Evolutionary conservation across 2,113 vertebrate genomes (phyloP).

Genomic region (Poecile atricapillus): DNA sequence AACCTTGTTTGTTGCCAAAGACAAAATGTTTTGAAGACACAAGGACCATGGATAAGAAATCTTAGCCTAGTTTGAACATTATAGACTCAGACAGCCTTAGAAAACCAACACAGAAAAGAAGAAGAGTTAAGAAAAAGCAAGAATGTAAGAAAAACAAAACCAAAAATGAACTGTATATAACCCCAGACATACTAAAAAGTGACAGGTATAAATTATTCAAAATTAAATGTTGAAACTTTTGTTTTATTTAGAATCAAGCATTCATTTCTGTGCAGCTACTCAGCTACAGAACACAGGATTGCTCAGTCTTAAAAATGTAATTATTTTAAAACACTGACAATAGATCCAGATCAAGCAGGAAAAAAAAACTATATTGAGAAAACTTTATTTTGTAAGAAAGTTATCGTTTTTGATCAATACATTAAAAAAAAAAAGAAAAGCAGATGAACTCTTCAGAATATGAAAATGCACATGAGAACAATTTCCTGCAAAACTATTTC

Average conservation of each 20-base stretch:
- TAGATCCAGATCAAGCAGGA: neutral
- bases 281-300: neutral
- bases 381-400: neutral
- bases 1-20: neutral
- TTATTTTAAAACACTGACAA: neutral
- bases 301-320: neutral
- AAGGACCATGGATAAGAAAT: neutral
- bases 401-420: neutral
- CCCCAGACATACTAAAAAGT: neutral
- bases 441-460: neutral
- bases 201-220: constrained; percentile 13
- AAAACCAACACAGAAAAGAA: neutral
- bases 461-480: neutral
- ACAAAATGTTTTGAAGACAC: neutral
- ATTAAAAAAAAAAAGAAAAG: neutral
- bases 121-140: neutral
- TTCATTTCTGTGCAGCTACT: neutral
- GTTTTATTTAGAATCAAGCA: neutral
- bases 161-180: neutral
- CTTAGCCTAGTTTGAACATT: neutral
- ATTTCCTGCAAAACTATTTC: neutral
- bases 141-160: neutral
- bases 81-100: neutral
- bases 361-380: neutral
- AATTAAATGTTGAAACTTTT: neutral